Base-by-base conservation (phyloP, 64 coral and sea anemone species). In the Platygyra sinensis region DNA sequence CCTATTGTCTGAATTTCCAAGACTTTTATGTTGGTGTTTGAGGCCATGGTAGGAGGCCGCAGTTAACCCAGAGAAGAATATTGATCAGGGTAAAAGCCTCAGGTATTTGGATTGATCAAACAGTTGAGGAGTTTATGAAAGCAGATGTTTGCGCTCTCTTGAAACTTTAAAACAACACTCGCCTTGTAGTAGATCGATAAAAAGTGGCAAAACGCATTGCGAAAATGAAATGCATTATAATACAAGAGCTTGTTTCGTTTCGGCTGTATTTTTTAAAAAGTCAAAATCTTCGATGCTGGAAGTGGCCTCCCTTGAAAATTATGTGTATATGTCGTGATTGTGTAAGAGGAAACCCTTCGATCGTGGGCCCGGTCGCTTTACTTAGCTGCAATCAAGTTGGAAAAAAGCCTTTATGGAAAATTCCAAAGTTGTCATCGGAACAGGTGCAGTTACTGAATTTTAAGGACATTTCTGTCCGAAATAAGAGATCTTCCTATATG, bases 111-210 rank as follows among this genome's bases (percentile, higher is more conserved):
- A 80, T 80, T 85, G 81, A 85, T 72, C 81, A 72, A 72, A 39
- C 38, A 22, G 14, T 85, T 38, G 10, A 67, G 65, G 65, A 69
- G 62, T n/a, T 85, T 71, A 85, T 28, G 61, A 64, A n/a, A 16
- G 22, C 81, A 85, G 81, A 85, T 85, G 81, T 85, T 85, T 72
- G 22, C 62, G 8, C 14, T 2, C 62, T 63, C 60, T 85, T 85
- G 31, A 85, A n/a, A 64, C 17, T 39, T 36, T n/a, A 11, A 85
- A 72, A 33, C 27, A 67, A 72, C 69, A 51, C 62, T 71, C 9
- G 65, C 50, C 22, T 30, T 19, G 62, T 10, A 28, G n/a, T 42
- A 71, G 30, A 62, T 30, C 27, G 80, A 30, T 65, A 42, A 27
- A 15, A 50, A 28, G 22, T 8, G 63, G 22, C 3, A 7, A 83